phyloP scores from a whole-genome alignment of 2,113 vertebrate species.

The Scortum barcoo region DNA sequence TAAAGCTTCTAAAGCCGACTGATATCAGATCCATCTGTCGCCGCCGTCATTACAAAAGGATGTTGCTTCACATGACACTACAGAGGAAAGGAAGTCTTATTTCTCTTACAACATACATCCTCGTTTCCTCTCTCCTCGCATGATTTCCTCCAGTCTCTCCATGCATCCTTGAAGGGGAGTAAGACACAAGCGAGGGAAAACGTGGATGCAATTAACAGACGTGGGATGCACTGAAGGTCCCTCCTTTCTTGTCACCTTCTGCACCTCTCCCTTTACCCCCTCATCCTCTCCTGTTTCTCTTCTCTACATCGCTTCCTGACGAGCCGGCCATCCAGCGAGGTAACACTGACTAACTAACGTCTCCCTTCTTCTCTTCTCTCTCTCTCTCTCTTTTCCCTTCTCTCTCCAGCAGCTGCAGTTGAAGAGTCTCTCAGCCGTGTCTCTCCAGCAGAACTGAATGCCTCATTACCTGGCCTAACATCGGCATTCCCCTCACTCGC shows the following conservation, averaged over 20 bases:
- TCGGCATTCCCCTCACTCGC: slow-evolving; percentile 56
- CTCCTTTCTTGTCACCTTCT: background rate
- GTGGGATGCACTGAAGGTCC: too few relatives aligned
- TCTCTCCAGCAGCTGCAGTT: slow-evolving; percentile 34
- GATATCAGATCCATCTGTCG: too few relatives aligned
- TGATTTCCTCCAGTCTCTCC: too few relatives aligned
- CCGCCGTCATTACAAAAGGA: too few relatives aligned
- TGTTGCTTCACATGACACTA: too few relatives aligned
- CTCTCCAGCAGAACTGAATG: slow-evolving; percentile 53
- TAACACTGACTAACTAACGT: background rate
- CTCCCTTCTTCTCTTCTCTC: background rate
- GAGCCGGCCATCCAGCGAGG: slow-evolving; percentile 21
- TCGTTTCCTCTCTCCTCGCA: too few relatives aligned
- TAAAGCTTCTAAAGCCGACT: too few relatives aligned
- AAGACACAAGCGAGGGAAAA: too few relatives aligned
- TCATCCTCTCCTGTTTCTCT: background rate
- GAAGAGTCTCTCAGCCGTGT: slow-evolving; percentile 56
- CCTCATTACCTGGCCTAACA: slow-evolving; percentile 65
- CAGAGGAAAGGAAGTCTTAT: too few relatives aligned
- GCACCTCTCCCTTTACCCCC: background rate
- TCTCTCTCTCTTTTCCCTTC: slow-evolving; percentile 6
- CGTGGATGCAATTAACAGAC: too few relatives aligned
- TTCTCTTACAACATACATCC: too few relatives aligned
- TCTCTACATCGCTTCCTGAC: background rate
- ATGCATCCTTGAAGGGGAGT: too few relatives aligned